Base-by-base conservation (phyloP, 92 coral and sea anemone genomes). In the Porites lobata region DNA sequence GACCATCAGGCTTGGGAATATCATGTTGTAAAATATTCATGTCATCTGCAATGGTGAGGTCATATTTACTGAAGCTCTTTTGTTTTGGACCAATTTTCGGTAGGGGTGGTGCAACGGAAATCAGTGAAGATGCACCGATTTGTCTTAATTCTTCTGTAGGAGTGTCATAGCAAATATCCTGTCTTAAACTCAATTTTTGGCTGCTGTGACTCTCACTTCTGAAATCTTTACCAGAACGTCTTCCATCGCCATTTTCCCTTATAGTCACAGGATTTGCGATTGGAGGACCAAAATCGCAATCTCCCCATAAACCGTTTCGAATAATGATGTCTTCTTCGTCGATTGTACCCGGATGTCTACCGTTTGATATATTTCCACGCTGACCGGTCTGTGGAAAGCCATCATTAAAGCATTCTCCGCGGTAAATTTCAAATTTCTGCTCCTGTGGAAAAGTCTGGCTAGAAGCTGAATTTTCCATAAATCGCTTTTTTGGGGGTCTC, bases 161-260 rank as follows among this genome's bases (percentile, higher is more conserved):
- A 52, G 11, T 8, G 9, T 51, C 38, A 74, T 17, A 19, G 64
- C 63, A 59, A 43, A 24, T 24, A 53, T 20, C 19, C 11, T 12
- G 15, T 75, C 18, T 13, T 19, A 2, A 43, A 38, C 63, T 18
- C 0, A 4, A 10, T 18, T 53, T 51, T 14, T 70, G 32, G 5
- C 14, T 75, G 38, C 18, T 56, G 9, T n/a, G 12, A 8, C 15
- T 53, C 11, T 12, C 8, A 14, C 19, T 4, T 17, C 43, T 52
- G 64, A 75, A 75, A 50, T 47, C 78, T 75, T 75, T 57, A 53
- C 78, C 63, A 21, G 78, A 75, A 1, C 38, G 43, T 22, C 78
- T 20, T 52, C 78, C 78, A 22, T 54, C 64, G 54, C 62, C 43
- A 10, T 13, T 72, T 38, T 32, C 57, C 8, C 14, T 38, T 21